Conservation (phyloP, 2,113 vertebrate species). For the Xenopus tropicalis region UCB_Xtro_10.0 CM004444.2:3673501-3674000, state of each 20-base stretch:
- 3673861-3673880: slow-evolving; percentile 19
- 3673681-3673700: neutral
- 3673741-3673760: neutral
- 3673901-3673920: slow-evolving; percentile 20
- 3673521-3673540: too few species aligned
- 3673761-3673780: slow-evolving; percentile 35
- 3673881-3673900: slow-evolving; percentile 40
- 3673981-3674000: too few species aligned
- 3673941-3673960: slow-evolving; percentile 9
- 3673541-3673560: too few species aligned
- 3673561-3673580: too few species aligned
- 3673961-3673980: slow-evolving; percentile 7
- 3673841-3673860: slow-evolving; percentile 22
- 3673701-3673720: too few species aligned
- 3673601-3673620: too few species aligned
- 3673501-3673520: too few species aligned
- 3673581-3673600: too few species aligned
- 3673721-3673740: neutral
- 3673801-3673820: slow-evolving; percentile 37
- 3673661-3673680: too few species aligned
- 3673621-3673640: too few species aligned
- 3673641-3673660: too few species aligned
- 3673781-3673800: slow-evolving; percentile 37
- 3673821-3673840: slow-evolving; percentile 29
- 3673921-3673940: slow-evolving; percentile 19